These are phyloP conservation scores for Myanophis thanlyinensis DNA, from an alignment of 2,113 vertebrate species.

Conservation along the genomic window DNA sequence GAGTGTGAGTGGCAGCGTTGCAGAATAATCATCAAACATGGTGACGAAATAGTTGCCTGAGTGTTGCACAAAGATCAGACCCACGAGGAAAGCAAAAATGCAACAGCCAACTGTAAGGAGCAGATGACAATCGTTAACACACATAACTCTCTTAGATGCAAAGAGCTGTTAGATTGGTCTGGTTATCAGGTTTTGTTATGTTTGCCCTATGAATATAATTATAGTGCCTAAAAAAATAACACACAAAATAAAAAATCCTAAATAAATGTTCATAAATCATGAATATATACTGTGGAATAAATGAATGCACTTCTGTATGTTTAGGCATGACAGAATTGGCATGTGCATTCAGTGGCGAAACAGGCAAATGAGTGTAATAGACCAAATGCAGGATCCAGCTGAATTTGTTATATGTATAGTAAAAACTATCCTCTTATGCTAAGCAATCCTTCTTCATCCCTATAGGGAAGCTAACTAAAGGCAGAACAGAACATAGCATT, in stretches of 20 bases:
- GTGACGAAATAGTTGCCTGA: slow-evolving; percentile 98
- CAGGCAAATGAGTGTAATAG: not conserved
- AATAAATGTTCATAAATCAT: not conserved
- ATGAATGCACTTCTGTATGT: not conserved
- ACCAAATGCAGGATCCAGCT: not conserved
- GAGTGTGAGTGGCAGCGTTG: slow-evolving; percentile 91
- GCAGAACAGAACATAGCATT: not conserved
- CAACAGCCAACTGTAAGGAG: slow-evolving; percentile 87
- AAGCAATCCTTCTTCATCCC: not conserved
- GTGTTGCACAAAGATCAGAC: slow-evolving; percentile 95
- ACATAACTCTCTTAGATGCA: not conserved
- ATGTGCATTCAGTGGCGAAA: not conserved
- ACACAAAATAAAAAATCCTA: not conserved
- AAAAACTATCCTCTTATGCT: not conserved
- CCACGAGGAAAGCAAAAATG: slow-evolving; percentile 88
- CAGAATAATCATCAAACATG: slow-evolving; percentile 99
- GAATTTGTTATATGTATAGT: not conserved
- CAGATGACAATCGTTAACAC: slow-evolving; percentile 29
- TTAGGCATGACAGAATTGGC: not conserved
- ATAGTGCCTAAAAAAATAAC: not conserved
- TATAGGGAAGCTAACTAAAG: not conserved
- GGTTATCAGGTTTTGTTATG: not conserved
- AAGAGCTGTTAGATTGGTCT: not conserved
- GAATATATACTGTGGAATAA: not conserved
- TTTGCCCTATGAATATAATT: not conserved